These are phyloP conservation scores for Macquaria ambigua DNA, from an alignment of 2,113 vertebrate genomes.

Conservation along the genomic window DNA sequence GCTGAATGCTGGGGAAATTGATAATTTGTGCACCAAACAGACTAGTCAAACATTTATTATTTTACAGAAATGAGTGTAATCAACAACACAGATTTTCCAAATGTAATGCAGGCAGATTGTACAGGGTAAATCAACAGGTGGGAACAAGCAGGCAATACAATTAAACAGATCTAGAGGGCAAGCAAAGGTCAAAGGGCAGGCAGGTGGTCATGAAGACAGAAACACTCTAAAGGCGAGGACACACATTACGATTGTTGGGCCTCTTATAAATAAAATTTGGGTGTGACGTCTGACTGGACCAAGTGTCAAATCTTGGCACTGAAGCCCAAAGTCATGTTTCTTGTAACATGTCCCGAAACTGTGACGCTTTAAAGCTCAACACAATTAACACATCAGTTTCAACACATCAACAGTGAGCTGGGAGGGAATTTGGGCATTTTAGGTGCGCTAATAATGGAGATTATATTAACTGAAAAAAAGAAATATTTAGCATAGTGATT, in stretches of 20 bases:
- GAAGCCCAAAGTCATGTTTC: neutral
- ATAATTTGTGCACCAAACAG: slow-evolving; percentile 31
- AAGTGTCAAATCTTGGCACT: too few relatives aligned
- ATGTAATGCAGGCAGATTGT: neutral
- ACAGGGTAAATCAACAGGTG: neutral
- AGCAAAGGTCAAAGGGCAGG: slow-evolving; percentile 1
- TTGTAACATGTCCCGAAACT: too few relatives aligned
- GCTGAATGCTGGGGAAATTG: slow-evolving; percentile 32
- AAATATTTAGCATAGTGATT: neutral
- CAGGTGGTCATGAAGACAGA: neutral
- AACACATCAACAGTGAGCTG: neutral
- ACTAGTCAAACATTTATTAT: slow-evolving; percentile 5
- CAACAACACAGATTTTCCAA: neutral
- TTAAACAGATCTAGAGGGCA: too few relatives aligned
- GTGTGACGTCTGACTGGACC: too few relatives aligned
- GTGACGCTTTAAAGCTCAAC: neutral
- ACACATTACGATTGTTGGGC: neutral
- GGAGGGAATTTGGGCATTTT: neutral
- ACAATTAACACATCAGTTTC: too few relatives aligned
- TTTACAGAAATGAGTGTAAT: neutral
- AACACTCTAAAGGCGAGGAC: neutral
- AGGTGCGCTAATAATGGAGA: neutral
- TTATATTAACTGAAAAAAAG: too few relatives aligned
- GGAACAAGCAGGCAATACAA: neutral
- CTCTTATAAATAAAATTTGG: neutral